These are phyloP conservation scores for Sporophila hypoxantha DNA, from an alignment of 2,113 vertebrate species.

Conservation along the genomic window DNA sequence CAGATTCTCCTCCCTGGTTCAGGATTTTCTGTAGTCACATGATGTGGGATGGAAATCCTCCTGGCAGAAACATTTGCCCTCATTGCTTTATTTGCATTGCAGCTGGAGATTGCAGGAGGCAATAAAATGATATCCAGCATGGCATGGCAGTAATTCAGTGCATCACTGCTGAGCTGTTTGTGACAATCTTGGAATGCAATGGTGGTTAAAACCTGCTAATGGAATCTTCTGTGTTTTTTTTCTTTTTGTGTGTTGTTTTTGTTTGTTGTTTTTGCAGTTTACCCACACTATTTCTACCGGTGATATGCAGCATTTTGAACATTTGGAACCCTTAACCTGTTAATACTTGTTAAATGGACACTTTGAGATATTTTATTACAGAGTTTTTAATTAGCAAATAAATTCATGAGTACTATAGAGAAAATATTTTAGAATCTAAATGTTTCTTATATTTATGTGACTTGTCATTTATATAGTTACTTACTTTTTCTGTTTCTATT, in stretches of 20 bases:
- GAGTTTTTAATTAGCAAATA: slow-evolving; percentile 80
- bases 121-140: background rate
- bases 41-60: background rate
- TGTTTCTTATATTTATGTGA: slow-evolving; percentile 89
- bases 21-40: background rate
- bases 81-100: background rate
- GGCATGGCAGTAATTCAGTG: background rate
- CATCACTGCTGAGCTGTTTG: slow-evolving; percentile 7
- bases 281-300: slow-evolving; percentile 97
- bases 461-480: slow-evolving; percentile 75
- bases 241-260: background rate
- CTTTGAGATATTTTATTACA: slow-evolving; percentile 83
- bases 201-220: background rate
- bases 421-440: slow-evolving; percentile 84
- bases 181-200: background rate
- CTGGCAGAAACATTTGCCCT: background rate
- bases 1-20: background rate
- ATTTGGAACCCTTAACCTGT: slow-evolving; percentile 66
- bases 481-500: slow-evolving; percentile 68
- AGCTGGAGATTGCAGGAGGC: background rate
- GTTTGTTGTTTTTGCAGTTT: slow-evolving; percentile 71
- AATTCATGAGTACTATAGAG: slow-evolving; percentile 79
- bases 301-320: slow-evolving; percentile 69
- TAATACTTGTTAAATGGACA: slow-evolving; percentile 73
- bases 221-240: background rate